Conservation (phyloP, 2,797 vertebrate genomes). For the Otus scops region DNA sequence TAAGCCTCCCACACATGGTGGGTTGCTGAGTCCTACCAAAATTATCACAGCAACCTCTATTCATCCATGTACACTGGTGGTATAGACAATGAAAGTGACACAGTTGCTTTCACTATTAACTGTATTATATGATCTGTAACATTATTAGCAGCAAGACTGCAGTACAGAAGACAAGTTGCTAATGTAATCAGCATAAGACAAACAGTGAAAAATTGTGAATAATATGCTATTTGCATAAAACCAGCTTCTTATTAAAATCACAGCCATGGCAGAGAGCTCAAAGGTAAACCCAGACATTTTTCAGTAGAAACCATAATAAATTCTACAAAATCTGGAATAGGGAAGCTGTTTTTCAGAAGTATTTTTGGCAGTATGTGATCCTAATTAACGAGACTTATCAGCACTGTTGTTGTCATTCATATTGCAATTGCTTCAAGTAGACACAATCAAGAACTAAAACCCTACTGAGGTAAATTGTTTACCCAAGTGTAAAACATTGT, state of each 20-base stretch:
- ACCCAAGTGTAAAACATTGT: not conserved
- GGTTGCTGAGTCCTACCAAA: not conserved
- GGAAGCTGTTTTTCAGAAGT: not conserved
- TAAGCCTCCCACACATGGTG: not conserved
- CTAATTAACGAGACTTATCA: not conserved
- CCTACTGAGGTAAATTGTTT: not conserved
- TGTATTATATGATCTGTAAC: conserved; percentile 46
- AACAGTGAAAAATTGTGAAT: conserved; percentile 18
- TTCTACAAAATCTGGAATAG: not conserved
- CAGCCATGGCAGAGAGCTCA: not conserved
- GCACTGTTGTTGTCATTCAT: not conserved
- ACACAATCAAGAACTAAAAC: not conserved
- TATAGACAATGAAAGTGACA: not conserved
- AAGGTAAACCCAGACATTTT: not conserved
- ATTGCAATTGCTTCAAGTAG: not conserved
- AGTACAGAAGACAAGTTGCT: conserved; percentile 37
- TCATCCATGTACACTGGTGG: not conserved
- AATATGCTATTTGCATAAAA: conserved; percentile 33
- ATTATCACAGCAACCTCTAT: not conserved
- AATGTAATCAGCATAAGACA: conserved; percentile 44
- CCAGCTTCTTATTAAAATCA: not conserved
- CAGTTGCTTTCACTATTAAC: conserved; percentile 27
- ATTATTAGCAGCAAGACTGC: conserved; percentile 33
- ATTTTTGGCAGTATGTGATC: not conserved
- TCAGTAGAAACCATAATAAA: not conserved